These are phyloP conservation scores for Hemicordylus capensis DNA, from an alignment of 2,113 vertebrate genomes.

Conservation along the genomic window DNA sequence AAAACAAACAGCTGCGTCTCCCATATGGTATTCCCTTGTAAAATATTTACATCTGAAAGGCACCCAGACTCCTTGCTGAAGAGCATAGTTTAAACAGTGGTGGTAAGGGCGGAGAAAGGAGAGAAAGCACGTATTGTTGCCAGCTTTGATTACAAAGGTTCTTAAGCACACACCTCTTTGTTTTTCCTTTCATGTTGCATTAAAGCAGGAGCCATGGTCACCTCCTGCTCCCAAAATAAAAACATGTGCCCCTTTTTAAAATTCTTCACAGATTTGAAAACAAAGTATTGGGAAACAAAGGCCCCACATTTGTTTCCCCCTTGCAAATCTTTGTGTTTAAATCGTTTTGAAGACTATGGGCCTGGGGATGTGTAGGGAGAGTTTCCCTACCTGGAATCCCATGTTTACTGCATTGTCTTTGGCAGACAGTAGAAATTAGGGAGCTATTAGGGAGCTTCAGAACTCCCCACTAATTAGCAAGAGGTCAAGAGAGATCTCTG, in stretches of 20 bases:
- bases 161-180: slow-evolving; percentile 23
- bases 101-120: neutral
- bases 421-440: too few relatives aligned
- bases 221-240: neutral
- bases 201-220: neutral
- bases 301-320: neutral
- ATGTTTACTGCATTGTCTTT: too few relatives aligned
- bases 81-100: slow-evolving; percentile 68
- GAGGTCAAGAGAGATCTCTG: too few relatives aligned
- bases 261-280: neutral
- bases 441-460: too few relatives aligned
- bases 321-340: neutral
- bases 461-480: too few relatives aligned
- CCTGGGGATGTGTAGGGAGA: too few relatives aligned
- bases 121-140: slow-evolving; percentile 53
- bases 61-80: slow-evolving; percentile 63
- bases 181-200: neutral
- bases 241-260: neutral
- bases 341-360: neutral
- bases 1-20: slow-evolving; percentile 75
- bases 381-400: too few relatives aligned
- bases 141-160: slow-evolving; percentile 44
- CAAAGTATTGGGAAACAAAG: neutral
- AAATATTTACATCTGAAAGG: slow-evolving; percentile 78
- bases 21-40: slow-evolving; percentile 75